Conservation (phyloP, 2,797 vertebrate genomes). For the Notolepis coatsorum region DNA sequence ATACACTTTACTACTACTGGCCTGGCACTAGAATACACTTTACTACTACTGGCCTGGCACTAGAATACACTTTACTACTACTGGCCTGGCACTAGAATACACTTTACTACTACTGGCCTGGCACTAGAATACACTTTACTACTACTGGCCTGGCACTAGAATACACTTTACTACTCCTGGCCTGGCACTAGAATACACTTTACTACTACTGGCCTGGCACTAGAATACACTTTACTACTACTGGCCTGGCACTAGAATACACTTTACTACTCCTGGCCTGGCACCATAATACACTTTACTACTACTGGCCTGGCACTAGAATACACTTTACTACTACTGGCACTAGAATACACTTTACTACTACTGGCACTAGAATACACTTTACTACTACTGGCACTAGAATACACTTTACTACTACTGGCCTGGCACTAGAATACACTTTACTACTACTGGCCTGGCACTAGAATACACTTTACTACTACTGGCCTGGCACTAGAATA, state of each 20-base stretch:
- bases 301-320: slow-evolving; percentile 58
- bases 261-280: slow-evolving; percentile 36
- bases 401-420: slow-evolving; percentile 44
- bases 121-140: slow-evolving; percentile 64
- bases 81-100: slow-evolving; percentile 62
- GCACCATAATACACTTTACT: slow-evolving; percentile 63
- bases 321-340: slow-evolving; percentile 40
- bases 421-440: slow-evolving; percentile 66
- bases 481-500: slow-evolving; percentile 60
- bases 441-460: slow-evolving; percentile 40
- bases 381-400: slow-evolving; percentile 55
- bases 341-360: slow-evolving; percentile 63
- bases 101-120: slow-evolving; percentile 36
- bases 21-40: slow-evolving; percentile 66
- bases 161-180: slow-evolving; percentile 40
- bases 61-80: slow-evolving; percentile 54
- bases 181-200: slow-evolving; percentile 66
- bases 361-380: slow-evolving; percentile 60
- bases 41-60: slow-evolving; percentile 45
- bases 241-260: slow-evolving; percentile 62
- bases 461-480: slow-evolving; percentile 58
- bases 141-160: slow-evolving; percentile 58
- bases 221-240: slow-evolving; percentile 54
- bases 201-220: slow-evolving; percentile 45
- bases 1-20: slow-evolving; percentile 40